Evolutionary conservation across 1,140 invertebrate genomes (phyloP), one percentile per base, ranked within the genome.

Genomic region (Camponotus floridanus): DNA sequence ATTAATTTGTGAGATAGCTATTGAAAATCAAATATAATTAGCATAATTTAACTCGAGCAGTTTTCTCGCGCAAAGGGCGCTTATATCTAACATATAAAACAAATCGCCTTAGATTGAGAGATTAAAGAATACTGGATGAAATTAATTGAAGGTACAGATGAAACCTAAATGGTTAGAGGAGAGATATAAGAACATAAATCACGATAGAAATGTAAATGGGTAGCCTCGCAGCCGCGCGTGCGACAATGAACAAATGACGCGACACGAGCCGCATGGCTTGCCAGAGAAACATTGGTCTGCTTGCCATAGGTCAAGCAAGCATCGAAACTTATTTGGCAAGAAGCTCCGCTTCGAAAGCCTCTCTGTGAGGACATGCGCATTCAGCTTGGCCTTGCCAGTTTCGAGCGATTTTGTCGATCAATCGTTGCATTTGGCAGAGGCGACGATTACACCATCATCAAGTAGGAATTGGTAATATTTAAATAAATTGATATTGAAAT

Each of bases 241-340:
- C 94, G 90, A 94, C 87, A 95, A 95, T 95, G 95, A 95, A 95
- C 91, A 95, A 95, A 95, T 95, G 94, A 95, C 94, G 90, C 95
- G 93, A 95, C 94, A 95, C 94, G 92, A 94, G 94, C 94, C 94
- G 95, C 95, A 95, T 95, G 94, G 94, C 94, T 93, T 95, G 94
- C 94, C 94, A 94, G 92, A 94, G 90, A 93, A 95, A 95, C 93
- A 91, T 94, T 94, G 93, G 93, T 90, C 81, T 55, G 91, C 88
- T 93, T 79, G 79, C 62, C 87, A 86, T 83, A 4, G 6, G 79
- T 90, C 9, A 55, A 59, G 70, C 85, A 86, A 92, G 79, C 86
- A 91, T 92, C 93, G 89, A 94, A 92, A 92, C 93, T 94, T 92
- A 86, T 94, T 91, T 93, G 94, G 94, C 94, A 94, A 95, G 93